Evolutionary conservation across 2,888 invertebrate genomes (phyloP), one percentile per base, ranked within the genome.

Genomic region (Acholoe squamosa): DNA sequence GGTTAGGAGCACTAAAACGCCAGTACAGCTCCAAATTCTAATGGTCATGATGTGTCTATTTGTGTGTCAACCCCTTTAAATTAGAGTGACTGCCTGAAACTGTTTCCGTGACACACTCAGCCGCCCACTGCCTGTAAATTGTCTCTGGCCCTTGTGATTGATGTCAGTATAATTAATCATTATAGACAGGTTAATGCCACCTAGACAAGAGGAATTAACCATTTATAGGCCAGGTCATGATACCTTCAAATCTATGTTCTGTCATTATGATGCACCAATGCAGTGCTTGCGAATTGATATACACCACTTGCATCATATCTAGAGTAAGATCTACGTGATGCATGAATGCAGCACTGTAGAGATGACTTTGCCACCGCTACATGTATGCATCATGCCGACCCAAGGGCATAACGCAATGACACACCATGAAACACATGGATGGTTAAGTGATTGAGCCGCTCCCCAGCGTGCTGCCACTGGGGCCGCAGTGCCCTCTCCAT

Each of bases 401-500:
- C n/a, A n/a, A n/a, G n/a, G n/a, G n/a, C n/a, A n/a, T n/a, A n/a
- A n/a, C n/a, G n/a, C n/a, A n/a, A n/a, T n/a, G n/a, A n/a, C n/a
- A n/a, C n/a, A n/a, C n/a, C n/a, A n/a, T n/a, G n/a, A n/a, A n/a
- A n/a, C n/a, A n/a, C n/a, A n/a, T n/a, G n/a, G n/a, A n/a, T n/a
- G 54, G 61, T 61, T 61, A 61, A 61, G 61, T 61, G 61, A 61
- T 61, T 61, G 10, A n/a, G n/a, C 61, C 25, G n/a, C 10, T 22
- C 19, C 61, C 61, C 61, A 12, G 3, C 10, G n/a, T n/a, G 25
- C 76, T 31, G 16, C 31, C 14, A 22, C 25, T 5, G 33, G n/a
- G 22, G n/a, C 14, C n/a, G 12, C 80, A 80, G n/a, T 25, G 80
- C 80, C 80, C 80, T 80, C 33, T 80, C 80, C 43, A 25, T 34